Evolutionary conservation across 2,888 invertebrate genomes (phyloP).

Genomic region (Orthosia incerta): DNA sequence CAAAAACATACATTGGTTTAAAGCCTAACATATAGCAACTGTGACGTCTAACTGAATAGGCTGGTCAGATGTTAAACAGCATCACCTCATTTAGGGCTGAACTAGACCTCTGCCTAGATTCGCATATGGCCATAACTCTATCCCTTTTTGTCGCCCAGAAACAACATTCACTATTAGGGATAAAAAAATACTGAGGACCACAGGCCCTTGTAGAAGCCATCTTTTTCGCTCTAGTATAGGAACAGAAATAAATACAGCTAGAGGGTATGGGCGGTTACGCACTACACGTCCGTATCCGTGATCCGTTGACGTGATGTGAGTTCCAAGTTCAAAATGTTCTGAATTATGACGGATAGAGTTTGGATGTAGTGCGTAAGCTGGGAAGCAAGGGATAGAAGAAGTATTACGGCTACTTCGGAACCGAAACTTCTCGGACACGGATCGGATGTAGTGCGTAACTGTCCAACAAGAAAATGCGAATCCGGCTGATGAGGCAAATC

Average conservation of each 20-base stretch:
- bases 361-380: no score
- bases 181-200: neutral
- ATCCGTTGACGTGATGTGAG: no score
- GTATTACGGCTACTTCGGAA: no score
- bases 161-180: neutral
- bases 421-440: no score
- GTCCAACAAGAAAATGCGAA: neutral
- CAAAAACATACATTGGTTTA: neutral
- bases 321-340: no score
- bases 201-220: no score
- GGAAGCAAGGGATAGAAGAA: no score
- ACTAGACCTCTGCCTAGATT: neutral
- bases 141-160: neutral
- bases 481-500: neutral
- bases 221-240: neutral
- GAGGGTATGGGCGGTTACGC: no score
- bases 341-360: no score
- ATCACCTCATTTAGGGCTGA: neutral
- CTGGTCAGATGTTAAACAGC: neutral
- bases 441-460: no score
- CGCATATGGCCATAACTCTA: neutral
- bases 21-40: neutral
- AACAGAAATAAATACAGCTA: neutral
- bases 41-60: neutral
- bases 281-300: no score